Evolutionary conservation across 1,140 invertebrate genomes (phyloP), one percentile per base, ranked within the genome.

Genomic region (Drosophila trapezifrons): DNA sequence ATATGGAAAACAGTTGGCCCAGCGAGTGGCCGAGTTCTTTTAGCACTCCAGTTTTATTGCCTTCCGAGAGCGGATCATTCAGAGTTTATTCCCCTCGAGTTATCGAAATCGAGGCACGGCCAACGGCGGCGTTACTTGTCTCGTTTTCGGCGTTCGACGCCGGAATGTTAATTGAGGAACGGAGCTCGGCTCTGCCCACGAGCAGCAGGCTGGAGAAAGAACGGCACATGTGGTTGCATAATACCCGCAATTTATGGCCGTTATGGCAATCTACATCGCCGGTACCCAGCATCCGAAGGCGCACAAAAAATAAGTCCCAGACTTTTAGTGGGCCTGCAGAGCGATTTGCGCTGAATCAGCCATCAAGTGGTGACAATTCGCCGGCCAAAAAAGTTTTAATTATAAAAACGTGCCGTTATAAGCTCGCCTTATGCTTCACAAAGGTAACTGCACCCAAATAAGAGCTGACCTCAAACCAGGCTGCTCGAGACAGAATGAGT

Each of bases 371-470:
- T 58, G 69, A 71, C 64, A 71, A 70, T 71, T 70, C 17, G 27
- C 25, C 13, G 32, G 35, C 20, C 17, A 37, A 66, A 70, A 64
- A 69, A 71, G 15, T 67, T 70, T 66, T 70, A 67, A 70, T 70
- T 67, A 54, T 70, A 67, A 70, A 66, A 70, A 66, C 66, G 66
- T 70, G 66, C 66, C 47, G 46, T 70, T 67, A 69, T 66, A 66
- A 66, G 22, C 46, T 25, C 20, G 43, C 17, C 15, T 62, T 66
- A 47, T 47, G 58, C 35, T 49, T 42, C 29, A 15, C 7, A 58
- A 58, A 70, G 35, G 43, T 69, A 70, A 49, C 49, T 71, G 67
- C 63, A 71, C 67, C 63, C 67, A 71, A 71, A 52, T 35, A 65
- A 57, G 27, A 47, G 55, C 37, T 58, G 54, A 76, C 55, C 72